A percentile compares a stretch with the other conserved stretches of the same genome.
These are phyloP conservation scores for Rhizomys pruinosus DNA, from an alignment of 2,113 vertebrate genomes.

Conservation along the genomic window DNA sequence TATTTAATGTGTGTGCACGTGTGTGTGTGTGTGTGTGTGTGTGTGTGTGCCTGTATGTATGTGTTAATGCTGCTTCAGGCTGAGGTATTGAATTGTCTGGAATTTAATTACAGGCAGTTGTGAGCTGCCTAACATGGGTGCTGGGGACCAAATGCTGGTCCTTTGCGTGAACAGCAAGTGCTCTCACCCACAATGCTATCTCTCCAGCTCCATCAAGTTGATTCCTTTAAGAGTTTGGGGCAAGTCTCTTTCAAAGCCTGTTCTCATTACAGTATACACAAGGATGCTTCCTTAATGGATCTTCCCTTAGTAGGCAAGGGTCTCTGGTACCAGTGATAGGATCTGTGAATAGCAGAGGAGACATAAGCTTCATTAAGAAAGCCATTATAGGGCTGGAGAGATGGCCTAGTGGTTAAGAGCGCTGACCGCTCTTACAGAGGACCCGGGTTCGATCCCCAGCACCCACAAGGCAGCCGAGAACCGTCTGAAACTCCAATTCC, in stretches of 20 bases:
- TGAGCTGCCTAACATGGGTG: background rate
- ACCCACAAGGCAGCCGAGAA: too few species aligned
- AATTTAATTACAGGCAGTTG: background rate
- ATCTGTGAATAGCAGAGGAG: too few species aligned
- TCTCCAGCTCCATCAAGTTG: background rate
- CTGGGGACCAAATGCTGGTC: background rate
- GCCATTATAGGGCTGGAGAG: too few species aligned
- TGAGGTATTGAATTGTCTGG: background rate
- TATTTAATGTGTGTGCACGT: too few species aligned
- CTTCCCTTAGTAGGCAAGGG: background rate
- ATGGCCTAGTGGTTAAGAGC: too few species aligned
- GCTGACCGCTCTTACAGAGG: too few species aligned
- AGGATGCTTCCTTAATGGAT: background rate
- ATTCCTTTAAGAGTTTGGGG: background rate
- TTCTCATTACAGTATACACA: background rate
- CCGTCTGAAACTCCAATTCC: too few species aligned
- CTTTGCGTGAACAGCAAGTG: background rate
- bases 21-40: background rate
- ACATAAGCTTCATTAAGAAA: too few species aligned
- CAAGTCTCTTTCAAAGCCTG: background rate
- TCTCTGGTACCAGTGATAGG: too few species aligned
- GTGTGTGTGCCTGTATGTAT: background rate
- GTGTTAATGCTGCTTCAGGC: background rate
- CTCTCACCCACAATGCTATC: background rate
- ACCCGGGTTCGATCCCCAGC: too few species aligned